phyloP scores from a whole-genome alignment of 2,888 invertebrate genomes.

The Drosophila lacicola region DNA sequence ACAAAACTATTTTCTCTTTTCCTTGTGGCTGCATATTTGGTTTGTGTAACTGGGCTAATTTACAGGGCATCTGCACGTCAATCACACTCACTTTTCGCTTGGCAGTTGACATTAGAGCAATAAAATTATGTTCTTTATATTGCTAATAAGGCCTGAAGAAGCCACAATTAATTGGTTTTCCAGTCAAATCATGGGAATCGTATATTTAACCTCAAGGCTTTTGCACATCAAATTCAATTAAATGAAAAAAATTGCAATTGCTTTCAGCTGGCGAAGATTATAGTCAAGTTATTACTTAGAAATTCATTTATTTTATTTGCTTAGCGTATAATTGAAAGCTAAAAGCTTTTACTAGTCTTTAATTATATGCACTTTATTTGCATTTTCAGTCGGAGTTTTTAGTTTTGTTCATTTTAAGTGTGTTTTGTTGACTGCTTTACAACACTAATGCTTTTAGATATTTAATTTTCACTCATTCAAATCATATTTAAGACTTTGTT shows the following conservation, averaged over 20 bases:
- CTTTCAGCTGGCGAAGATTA: background rate
- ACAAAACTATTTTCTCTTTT: too few relatives aligned
- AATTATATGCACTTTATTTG: background rate
- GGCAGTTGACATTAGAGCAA: background rate
- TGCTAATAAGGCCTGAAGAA: slow-evolving; percentile 17
- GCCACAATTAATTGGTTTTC: slow-evolving; percentile 13
- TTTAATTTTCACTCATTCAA: too few relatives aligned
- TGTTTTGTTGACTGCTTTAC: too few relatives aligned
- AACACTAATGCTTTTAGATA: too few relatives aligned
- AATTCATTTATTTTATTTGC: slow-evolving; percentile 5
- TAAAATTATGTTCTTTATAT: slow-evolving; percentile 3
- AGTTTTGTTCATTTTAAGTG: background rate
- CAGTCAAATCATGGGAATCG: background rate
- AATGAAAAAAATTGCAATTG: slow-evolving; percentile 1
- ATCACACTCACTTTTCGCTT: background rate
- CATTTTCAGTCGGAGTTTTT: background rate
- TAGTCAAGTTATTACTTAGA: background rate
- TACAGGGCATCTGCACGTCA: background rate
- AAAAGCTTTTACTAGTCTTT: background rate
- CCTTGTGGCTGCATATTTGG: too few relatives aligned
- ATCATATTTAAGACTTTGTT: too few relatives aligned
- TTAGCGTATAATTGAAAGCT: slow-evolving; percentile 4
- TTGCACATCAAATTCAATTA: slow-evolving; percentile 5
- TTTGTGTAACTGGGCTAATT: background rate
- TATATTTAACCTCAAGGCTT: slow-evolving; percentile 4